Conservation (phyloP, 2,888 invertebrate genomes). For the Rhabditoides inermis region DNA sequence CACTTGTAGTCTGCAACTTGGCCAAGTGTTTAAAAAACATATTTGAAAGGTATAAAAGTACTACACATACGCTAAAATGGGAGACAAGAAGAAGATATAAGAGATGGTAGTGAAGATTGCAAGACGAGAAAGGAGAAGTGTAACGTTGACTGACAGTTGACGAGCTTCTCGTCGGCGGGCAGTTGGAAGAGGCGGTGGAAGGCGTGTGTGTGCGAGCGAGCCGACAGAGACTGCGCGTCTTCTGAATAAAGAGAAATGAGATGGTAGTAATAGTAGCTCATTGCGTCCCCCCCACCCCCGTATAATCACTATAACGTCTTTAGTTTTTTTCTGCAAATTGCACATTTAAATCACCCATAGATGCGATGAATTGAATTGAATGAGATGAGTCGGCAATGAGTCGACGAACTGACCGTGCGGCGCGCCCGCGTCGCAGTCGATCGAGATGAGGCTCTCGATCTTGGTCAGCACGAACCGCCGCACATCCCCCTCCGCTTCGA, state of each 20-base stretch:
- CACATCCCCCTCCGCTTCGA: conserved; percentile 85
- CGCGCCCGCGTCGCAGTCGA: too few species aligned
- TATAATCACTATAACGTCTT: too few species aligned
- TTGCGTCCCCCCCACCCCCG: too few species aligned
- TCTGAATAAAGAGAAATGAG: conserved; percentile 58
- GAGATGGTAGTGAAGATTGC: background rate
- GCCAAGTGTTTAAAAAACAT: conserved; percentile 7
- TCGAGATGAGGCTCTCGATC: conserved; percentile 81
- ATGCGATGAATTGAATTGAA: too few species aligned
- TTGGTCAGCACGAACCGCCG: conserved; percentile 91
- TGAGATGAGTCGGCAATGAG: too few species aligned
- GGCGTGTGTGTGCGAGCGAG: conserved; percentile 64
- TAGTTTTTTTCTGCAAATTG: too few species aligned
- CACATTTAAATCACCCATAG: too few species aligned
- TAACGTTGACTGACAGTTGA: conserved; percentile 69
- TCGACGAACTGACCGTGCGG: too few species aligned
- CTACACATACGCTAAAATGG: background rate
- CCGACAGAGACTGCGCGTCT: conserved; percentile 53
- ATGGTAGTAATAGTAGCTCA: too few species aligned
- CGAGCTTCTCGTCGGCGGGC: conserved; percentile 85
- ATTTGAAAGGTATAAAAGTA: background rate
- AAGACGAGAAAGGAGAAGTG: background rate
- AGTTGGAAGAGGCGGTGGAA: conserved; percentile 81
- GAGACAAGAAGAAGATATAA: conserved; percentile 5
- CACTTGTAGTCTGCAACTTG: conserved; percentile 57